Conservation (phyloP, 2,113 vertebrate species). For the Proterorhinus semilunaris region DNA sequence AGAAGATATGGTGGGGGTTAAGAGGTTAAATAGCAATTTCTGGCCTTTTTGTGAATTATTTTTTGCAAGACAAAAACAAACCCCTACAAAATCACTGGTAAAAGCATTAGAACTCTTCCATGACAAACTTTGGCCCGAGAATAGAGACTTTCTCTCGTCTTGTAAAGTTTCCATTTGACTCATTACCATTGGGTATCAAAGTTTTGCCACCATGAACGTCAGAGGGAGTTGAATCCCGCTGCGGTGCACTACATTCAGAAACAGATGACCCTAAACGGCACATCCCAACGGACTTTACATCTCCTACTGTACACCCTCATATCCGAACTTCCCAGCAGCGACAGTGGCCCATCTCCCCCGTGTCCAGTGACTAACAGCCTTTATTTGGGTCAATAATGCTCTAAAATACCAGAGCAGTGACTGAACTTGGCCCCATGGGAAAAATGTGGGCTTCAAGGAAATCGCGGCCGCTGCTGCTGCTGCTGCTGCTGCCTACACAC, state of each 20-base stretch:
- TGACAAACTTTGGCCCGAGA: constrained; percentile 4
- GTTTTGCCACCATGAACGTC: constrained; percentile 54
- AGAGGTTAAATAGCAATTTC: too few species aligned
- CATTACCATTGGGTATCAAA: constrained; percentile 26
- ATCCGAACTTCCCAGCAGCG: constrained; percentile 45
- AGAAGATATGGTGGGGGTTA: not conserved
- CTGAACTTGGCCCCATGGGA: constrained; percentile 46
- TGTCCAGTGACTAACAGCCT: constrained; percentile 61
- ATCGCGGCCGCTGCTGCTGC: constrained; percentile 5
- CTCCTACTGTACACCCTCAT: constrained; percentile 34
- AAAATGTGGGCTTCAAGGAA: constrained; percentile 54
- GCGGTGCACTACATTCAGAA: constrained; percentile 48
- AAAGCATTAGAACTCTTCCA: not conserved
- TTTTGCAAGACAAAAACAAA: not conserved
- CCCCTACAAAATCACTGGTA: not conserved
- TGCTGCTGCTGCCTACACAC: constrained; percentile 23
- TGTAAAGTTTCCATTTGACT: constrained; percentile 38
- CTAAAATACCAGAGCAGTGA: constrained; percentile 67
- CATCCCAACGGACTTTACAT: constrained; percentile 63
- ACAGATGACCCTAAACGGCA: constrained; percentile 33
- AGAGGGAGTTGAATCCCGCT: constrained; percentile 45
- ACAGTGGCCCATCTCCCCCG: constrained; percentile 51
- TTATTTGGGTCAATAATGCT: constrained; percentile 47
- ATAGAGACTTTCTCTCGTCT: constrained; percentile 28
- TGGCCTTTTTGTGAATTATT: not conserved